Evolutionary conservation across 2,888 invertebrate genomes (phyloP), one percentile per base, ranked within the genome.

Genomic region (Siphlonurus alternatus): DNA sequence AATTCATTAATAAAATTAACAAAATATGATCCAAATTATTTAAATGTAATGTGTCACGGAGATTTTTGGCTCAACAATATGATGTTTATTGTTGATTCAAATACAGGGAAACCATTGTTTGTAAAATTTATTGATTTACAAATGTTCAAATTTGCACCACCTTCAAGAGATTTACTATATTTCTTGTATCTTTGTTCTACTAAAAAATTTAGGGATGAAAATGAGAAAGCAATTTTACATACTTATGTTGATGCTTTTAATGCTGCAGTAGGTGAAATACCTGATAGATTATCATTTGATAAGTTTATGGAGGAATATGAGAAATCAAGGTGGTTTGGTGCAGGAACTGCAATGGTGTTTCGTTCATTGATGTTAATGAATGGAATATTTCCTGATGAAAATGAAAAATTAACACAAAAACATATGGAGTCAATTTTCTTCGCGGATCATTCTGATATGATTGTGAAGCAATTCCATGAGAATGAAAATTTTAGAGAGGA

Each of bases 221-320:
- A 56, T 56, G 56, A 56, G n/a, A 56, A 22, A 22, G 56, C 7
- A 56, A 56, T 56, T 5, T n/a, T 56, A 3, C 7, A 56, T 18
- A 56, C 56, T 20, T 56, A 56, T 56, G 56, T 56, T 56, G 56
- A 56, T n/a, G 56, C 56, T 18, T 56, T 56, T 56, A 56, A 56
- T 56, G 5, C 7, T 20, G n/a, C n/a, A 5, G 56, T 22, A 56
- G 5, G 22, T 56, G 56, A 56, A 56, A 56, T 20, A 20, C 56
- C 56, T 18, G 56, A 56, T 56, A 20, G n/a, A 22, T 5, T 56
- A 18, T 22, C n/a, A 10, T 56, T 10, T 56, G 56, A 56, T 18
- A 22, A 5, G 7, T 56, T 56, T 7, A 5, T n/a, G 7, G 19
- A 56, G 20, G 56, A 56, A 20, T 56, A 56, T 56, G 56, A 56